Conservation (phyloP, 2,888 invertebrate species). For the Eupithecia exiguata region DNA sequence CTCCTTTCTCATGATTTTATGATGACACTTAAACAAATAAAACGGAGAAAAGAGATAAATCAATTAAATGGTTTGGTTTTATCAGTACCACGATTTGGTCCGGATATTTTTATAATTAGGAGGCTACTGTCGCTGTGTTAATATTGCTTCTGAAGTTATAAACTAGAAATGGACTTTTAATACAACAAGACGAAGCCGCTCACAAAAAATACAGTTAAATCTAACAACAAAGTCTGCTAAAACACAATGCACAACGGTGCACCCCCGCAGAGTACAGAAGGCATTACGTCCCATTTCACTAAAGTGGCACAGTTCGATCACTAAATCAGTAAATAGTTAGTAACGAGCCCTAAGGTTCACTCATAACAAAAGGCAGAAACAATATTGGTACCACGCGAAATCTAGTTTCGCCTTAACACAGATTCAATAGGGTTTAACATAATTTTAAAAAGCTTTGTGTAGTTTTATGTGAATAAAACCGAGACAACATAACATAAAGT, state of each 20-base stretch:
- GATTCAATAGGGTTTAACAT: not conserved
- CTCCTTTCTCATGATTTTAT: not conserved
- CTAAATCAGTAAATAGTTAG: not conserved
- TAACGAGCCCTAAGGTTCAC: not conserved
- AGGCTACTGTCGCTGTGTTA: not conserved
- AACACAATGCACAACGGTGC: conserved; percentile 51
- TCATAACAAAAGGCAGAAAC: not conserved
- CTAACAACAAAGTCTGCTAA: conserved; percentile 39
- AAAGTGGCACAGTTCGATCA: not conserved
- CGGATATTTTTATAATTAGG: not conserved
- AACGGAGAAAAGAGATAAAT: not conserved
- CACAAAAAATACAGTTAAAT: not conserved
- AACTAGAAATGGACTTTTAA: not conserved
- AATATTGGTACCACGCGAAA: not conserved
- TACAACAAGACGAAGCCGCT: not conserved
- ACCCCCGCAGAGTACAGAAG: conserved; percentile 8
- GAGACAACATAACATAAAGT: too few species aligned
- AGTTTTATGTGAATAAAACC: not conserved
- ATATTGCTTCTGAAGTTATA: not conserved
- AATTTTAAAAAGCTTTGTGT: not conserved
- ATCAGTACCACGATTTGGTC: not conserved
- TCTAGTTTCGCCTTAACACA: not conserved
- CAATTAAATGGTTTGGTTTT: not conserved
- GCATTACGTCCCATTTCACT: not conserved
- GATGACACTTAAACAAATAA: not conserved